Evolutionary conservation across 37 sponge, comb jelly and placozoan species (phyloP).

Genomic region (Beroe ovata): DNA sequence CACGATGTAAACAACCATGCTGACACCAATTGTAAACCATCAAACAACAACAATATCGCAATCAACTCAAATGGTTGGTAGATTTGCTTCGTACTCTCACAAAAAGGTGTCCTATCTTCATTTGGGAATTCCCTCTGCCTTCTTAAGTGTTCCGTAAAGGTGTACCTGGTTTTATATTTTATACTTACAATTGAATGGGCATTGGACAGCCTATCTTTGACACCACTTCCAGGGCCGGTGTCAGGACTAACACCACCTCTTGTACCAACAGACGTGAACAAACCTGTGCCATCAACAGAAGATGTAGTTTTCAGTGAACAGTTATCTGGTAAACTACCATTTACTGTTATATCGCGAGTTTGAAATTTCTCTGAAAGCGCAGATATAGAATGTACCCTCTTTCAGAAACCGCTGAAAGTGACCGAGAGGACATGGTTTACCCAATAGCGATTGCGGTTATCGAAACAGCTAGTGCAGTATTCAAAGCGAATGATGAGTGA

Average conservation of each 20-base stretch:
- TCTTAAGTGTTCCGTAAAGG: no score
- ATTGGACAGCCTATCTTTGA: no score
- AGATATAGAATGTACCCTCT: no score
- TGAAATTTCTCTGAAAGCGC: no score
- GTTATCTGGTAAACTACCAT: not conserved
- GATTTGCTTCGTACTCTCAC: no score
- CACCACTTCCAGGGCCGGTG: not conserved
- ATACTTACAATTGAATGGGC: no score
- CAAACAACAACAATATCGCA: not conserved
- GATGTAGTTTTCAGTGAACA: not conserved
- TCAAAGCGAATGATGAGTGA: conserved; percentile 36
- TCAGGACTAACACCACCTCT: not conserved
- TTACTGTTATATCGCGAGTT: no score
- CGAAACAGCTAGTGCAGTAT: conserved; percentile 48
- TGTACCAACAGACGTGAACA: not conserved
- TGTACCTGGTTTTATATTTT: no score
- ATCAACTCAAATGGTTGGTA: not conserved
- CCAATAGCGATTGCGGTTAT: conserved; percentile 20
- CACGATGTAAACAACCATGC: not conserved
- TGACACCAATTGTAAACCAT: not conserved
- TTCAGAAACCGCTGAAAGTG: conserved; percentile 23
- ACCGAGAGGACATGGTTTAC: conserved; percentile 10
- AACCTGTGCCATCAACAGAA: not conserved
- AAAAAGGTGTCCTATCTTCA: no score
- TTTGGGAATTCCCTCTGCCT: no score